Evolutionary conservation across 2,888 invertebrate species (phyloP).

Genomic region (Troides aeacus): DNA sequence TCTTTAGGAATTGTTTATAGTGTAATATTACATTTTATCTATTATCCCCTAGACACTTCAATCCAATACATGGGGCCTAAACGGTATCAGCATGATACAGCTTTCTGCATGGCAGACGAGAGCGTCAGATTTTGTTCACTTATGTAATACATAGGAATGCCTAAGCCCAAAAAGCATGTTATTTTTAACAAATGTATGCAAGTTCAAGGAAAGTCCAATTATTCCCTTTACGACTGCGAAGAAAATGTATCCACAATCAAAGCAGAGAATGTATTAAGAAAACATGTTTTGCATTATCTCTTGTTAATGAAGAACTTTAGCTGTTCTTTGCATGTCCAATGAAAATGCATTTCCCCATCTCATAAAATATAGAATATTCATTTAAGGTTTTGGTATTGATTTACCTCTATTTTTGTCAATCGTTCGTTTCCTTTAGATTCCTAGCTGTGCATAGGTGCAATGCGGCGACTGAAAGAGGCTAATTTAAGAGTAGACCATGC

Average conservation of each 20-base stretch:
- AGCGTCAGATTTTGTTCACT: slow-evolving; percentile 72
- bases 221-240: slow-evolving; percentile 31
- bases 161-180: slow-evolving; percentile 77
- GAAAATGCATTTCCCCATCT: slow-evolving; percentile 60
- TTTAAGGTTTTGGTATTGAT: slow-evolving; percentile 36
- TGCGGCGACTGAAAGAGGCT: slow-evolving; percentile 42
- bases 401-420: slow-evolving; percentile 33
- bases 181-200: slow-evolving; percentile 59
- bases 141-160: slow-evolving; percentile 72
- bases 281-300: slow-evolving; percentile 41
- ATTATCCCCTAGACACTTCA: slow-evolving; percentile 8
- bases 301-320: slow-evolving; percentile 57
- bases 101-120: slow-evolving; percentile 78
- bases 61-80: slow-evolving; percentile 40
- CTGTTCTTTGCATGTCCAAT: slow-evolving; percentile 72
- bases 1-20: slow-evolving; percentile 14
- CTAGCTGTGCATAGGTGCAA: slow-evolving; percentile 31
- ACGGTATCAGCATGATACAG: slow-evolving; percentile 75
- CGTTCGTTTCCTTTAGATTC: slow-evolving; percentile 12
- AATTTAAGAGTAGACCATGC: slow-evolving; percentile 33
- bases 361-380: slow-evolving; percentile 29
- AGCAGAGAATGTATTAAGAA: slow-evolving; percentile 54
- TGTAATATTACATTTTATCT: neutral
- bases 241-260: slow-evolving; percentile 58
- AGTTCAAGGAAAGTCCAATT: slow-evolving; percentile 43